Conservation (phyloP, 2,888 invertebrate species). For the Ptycholaimellus sp. region DNA sequence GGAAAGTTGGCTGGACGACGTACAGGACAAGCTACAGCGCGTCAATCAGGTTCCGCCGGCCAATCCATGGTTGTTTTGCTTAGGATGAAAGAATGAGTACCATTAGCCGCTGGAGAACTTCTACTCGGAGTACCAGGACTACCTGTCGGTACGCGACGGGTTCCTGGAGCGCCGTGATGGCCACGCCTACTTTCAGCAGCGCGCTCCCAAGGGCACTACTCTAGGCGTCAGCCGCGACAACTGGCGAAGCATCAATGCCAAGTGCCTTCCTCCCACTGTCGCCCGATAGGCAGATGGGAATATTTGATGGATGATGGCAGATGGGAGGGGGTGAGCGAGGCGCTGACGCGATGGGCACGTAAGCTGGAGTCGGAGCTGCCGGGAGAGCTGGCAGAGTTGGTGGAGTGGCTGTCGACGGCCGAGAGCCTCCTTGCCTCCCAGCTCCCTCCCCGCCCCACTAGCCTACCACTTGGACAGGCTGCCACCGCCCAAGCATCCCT, state of each 20-base stretch:
- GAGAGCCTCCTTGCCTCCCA: constrained; percentile 5
- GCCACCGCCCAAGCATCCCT: too few species aligned
- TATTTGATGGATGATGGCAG: background rate
- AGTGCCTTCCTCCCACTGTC: too few species aligned
- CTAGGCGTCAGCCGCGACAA: background rate
- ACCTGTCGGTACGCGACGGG: constrained; percentile 1
- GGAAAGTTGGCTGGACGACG: constrained; percentile 1
- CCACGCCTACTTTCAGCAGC: background rate
- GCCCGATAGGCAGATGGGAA: too few species aligned
- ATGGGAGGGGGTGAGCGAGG: constrained; percentile 1
- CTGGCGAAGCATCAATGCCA: background rate
- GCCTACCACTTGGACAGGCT: too few species aligned
- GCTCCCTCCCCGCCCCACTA: too few species aligned
- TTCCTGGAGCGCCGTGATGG: background rate
- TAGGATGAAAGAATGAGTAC: too few species aligned
- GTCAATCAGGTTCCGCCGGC: too few species aligned
- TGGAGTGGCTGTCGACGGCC: constrained; percentile 1
- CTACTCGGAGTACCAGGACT: constrained; percentile 3
- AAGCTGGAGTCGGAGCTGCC: constrained; percentile 5
- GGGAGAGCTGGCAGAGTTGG: constrained; percentile 1
- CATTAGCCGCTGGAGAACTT: background rate
- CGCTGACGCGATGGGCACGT: constrained; percentile 4
- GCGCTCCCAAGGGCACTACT: background rate
- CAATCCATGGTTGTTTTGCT: too few species aligned
- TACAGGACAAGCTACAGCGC: background rate